Base-by-base conservation (phyloP, 2,888 invertebrate genomes). In the Andrena trimmerana region DNA sequence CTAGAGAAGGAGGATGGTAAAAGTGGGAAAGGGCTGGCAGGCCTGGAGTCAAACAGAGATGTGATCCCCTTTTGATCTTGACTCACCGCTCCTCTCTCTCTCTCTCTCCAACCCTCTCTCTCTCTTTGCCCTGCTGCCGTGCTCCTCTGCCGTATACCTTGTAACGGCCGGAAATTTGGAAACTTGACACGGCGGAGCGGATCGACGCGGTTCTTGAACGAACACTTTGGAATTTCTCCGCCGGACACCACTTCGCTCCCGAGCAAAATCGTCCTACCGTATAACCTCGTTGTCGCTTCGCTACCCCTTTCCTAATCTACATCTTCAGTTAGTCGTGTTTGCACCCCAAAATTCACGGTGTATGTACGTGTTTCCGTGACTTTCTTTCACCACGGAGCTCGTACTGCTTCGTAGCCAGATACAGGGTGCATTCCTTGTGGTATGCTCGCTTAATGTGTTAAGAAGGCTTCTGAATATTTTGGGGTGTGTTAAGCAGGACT, bases 81-180 rank as follows among this genome's bases (percentile, higher is more conserved):
- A 74, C 67, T 84, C 52, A 59, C 69, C 72, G 70, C 70, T 60
- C 75, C 85, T 57, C 66, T 66, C 50, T 52, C 20, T 52, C 20
- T 36, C 24, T 54, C 54, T 24, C 54, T 20, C 20, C 7, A 8
- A 0, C 24, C 54, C 27, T 0, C 24, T 57, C 57, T 24, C 27
- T 2, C 20, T 20, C 57, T 27, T 57, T 4, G 27, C 69, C 42
- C 48, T 48, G n/a, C 29, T 54, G 66, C 50, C 66, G 67, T 48
- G 52, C 77, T 77, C 71, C 62, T 57, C 52, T 60, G 63, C 63
- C 77, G 69, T 84, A 75, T 86, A 82, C 81, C 84, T 72, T 83
- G 73, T 85, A 88, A 85, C 86, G 76, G 77, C 84, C 90, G 92
- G 91, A 92, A 92, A 91, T 92, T 92, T 92, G 92, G 92, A 91